These are phyloP conservation scores for Drosophila arawakana DNA, from an alignment of 1,140 invertebrate species.

Conservation along the genomic window DNA sequence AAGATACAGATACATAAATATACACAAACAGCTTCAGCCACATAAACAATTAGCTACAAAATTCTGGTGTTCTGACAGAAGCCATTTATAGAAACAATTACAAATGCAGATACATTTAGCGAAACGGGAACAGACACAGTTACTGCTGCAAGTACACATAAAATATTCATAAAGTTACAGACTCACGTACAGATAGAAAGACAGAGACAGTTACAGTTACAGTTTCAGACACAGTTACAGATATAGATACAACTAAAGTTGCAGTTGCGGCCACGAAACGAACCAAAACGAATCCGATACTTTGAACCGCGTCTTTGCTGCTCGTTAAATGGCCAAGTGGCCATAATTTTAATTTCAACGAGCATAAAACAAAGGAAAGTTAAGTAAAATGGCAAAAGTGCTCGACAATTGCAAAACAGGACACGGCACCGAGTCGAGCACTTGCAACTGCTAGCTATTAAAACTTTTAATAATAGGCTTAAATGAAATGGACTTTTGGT, in stretches of 20 bases:
- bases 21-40: not conserved
- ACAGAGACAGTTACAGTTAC: not conserved
- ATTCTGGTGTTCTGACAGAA: not conserved
- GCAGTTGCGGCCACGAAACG: not conserved
- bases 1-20: not conserved
- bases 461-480: conserved; percentile 57
- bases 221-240: not conserved
- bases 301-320: conserved; percentile 8
- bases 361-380: conserved; percentile 59
- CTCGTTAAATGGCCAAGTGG: conserved; percentile 67
- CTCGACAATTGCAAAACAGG: conserved; percentile 9
- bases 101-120: not conserved
- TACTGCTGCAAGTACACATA: not conserved
- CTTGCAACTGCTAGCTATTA: conserved; percentile 2
- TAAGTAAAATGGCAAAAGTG: conserved; percentile 11
- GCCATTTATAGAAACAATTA: not conserved
- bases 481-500: not conserved
- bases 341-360: conserved; percentile 78
- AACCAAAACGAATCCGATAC: not conserved
- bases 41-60: not conserved
- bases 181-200: not conserved
- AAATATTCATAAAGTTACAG: not conserved
- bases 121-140: not conserved
- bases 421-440: conserved; percentile 22
- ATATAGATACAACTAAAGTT: not conserved